Evolutionary conservation across 2,797 vertebrate genomes (phyloP).

Genomic region (Thunnus albacares): DNA sequence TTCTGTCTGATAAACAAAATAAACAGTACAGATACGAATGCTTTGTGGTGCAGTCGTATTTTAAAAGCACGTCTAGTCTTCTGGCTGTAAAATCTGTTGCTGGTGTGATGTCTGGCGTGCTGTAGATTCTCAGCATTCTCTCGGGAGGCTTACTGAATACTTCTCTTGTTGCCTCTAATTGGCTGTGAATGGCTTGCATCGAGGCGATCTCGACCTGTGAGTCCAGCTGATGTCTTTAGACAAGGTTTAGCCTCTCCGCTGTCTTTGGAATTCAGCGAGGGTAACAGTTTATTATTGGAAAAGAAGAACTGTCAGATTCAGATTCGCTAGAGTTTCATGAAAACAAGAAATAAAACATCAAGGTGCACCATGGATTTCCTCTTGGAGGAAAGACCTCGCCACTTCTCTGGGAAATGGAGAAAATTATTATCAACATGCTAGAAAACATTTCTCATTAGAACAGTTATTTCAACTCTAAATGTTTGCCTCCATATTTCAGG

Average conservation of each 20-base stretch:
- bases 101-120: slow-evolving; percentile 50
- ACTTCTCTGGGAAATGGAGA: not conserved
- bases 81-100: slow-evolving; percentile 25
- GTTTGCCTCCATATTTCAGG: slow-evolving; percentile 81
- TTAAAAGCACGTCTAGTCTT: slow-evolving; percentile 22
- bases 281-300: slow-evolving; percentile 34
- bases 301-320: slow-evolving; percentile 15
- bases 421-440: not conserved
- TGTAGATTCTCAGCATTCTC: slow-evolving; percentile 70
- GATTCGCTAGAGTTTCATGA: slow-evolving; percentile 27
- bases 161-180: slow-evolving; percentile 73
- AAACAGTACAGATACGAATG: not conserved
- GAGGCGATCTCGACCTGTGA: slow-evolving; percentile 56
- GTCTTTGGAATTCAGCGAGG: slow-evolving; percentile 29
- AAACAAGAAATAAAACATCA: slow-evolving; percentile 52
- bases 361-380: not conserved
- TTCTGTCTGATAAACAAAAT: slow-evolving; percentile 3
- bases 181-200: slow-evolving; percentile 60
- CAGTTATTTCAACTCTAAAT: not conserved
- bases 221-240: slow-evolving; percentile 53
- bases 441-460: not conserved
- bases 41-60: slow-evolving; percentile 34
- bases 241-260: slow-evolving; percentile 20
- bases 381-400: not conserved
- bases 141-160: slow-evolving; percentile 58